Percentiles rank a stretch among this genome's conserved stretches.
phyloP scores from a whole-genome alignment of 2,797 vertebrate species.

The Falco berigora region DNA sequence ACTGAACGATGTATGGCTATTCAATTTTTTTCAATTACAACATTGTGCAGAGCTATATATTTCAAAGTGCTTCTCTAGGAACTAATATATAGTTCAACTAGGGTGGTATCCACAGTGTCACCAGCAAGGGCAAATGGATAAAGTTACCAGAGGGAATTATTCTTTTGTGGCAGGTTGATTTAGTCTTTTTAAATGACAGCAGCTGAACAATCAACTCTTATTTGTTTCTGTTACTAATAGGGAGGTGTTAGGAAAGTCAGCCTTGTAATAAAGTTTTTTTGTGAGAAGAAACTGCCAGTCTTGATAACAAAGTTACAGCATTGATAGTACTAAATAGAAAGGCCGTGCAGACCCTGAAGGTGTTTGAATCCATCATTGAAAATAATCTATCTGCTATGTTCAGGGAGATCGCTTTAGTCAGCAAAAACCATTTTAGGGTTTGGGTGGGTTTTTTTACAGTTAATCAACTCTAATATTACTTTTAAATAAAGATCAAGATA shows the following conservation, averaged over 20 bases:
- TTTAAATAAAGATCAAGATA: not conserved
- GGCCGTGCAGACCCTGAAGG: not conserved
- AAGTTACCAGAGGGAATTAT: slow-evolving; percentile 54
- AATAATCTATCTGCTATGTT: not conserved
- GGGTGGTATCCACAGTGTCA: slow-evolving; percentile 47
- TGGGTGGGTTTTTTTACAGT: not conserved
- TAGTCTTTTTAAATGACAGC: slow-evolving; percentile 57
- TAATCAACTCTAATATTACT: not conserved
- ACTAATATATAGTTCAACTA: slow-evolving; percentile 23
- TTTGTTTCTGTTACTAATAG: slow-evolving; percentile 55
- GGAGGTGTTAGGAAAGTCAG: not conserved
- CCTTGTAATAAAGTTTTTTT: not conserved
- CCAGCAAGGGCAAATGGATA: slow-evolving; percentile 58
- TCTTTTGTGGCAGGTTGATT: slow-evolving; percentile 56
- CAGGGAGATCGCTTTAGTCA: not conserved
- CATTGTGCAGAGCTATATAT: slow-evolving; percentile 4
- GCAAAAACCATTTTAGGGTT: not conserved
- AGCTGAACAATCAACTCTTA: slow-evolving; percentile 63
- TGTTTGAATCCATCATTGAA: not conserved
- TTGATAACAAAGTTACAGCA: not conserved
- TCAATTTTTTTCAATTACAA: slow-evolving; percentile 34
- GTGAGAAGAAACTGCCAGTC: not conserved
- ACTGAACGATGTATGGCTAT: not conserved
- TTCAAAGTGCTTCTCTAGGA: slow-evolving; percentile 23
- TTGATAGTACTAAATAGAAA: not conserved